phyloP scores from a whole-genome alignment of 2,888 invertebrate species.

The Lapara coniferarum region DNA sequence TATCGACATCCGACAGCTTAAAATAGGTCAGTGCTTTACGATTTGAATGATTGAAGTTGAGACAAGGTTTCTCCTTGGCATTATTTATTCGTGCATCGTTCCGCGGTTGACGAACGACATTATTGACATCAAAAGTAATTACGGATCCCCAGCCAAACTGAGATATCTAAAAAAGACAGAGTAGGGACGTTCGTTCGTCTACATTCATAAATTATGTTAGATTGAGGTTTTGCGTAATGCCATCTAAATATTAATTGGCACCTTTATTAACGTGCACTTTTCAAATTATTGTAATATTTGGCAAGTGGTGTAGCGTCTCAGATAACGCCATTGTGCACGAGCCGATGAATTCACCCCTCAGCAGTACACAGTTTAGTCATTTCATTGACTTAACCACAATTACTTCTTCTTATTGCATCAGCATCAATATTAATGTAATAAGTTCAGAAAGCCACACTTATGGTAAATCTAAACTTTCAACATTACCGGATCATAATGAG shows the following conservation, averaged over 20 bases:
- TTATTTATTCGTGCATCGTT: conserved; percentile 33
- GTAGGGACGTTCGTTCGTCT: conserved; percentile 51
- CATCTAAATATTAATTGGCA: conserved; percentile 70
- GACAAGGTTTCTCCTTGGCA: conserved; percentile 41
- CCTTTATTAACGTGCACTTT: conserved; percentile 57
- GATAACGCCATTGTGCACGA: conserved; percentile 57
- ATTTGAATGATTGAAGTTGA: conserved; percentile 33
- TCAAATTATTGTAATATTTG: conserved; percentile 65
- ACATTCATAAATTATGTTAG: conserved; percentile 61
- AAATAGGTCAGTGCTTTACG: conserved; percentile 35
- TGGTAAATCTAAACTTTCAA: too few species aligned
- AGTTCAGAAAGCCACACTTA: too few species aligned
- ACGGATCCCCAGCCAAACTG: conserved; percentile 39
- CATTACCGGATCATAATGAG: too few species aligned
- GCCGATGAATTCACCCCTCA: conserved; percentile 57
- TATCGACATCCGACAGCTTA: conserved; percentile 39
- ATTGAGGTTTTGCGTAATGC: conserved; percentile 64
- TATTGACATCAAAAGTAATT: conserved; percentile 37
- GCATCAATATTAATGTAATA: too few species aligned
- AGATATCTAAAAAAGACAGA: conserved; percentile 48
- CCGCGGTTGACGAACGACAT: conserved; percentile 35
- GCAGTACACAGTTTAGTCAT: conserved; percentile 41
- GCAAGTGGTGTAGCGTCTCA: conserved; percentile 46
- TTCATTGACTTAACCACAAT: not conserved
- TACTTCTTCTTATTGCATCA: not conserved